Conservation (phyloP, 1,140 invertebrate genomes). For the Pygmarrhopalites habei region DNA sequence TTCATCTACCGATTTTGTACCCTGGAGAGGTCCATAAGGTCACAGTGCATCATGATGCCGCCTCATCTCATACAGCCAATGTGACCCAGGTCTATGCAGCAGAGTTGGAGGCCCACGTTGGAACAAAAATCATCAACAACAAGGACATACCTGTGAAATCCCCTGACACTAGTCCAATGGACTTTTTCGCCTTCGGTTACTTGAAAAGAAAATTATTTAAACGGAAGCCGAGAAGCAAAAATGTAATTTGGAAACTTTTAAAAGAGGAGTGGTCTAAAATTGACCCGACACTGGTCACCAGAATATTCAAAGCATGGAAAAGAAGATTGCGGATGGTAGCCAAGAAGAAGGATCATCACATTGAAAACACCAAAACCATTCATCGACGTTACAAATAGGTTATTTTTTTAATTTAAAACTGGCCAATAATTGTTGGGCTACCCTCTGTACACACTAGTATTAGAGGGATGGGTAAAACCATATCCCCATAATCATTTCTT, state of each 20-base stretch:
- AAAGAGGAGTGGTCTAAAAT: constrained; percentile 8
- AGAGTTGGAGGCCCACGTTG: not conserved
- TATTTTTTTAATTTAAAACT: too few species aligned
- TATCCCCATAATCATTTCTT: too few species aligned
- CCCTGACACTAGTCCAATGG: too few species aligned
- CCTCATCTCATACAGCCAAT: not conserved
- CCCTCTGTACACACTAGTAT: too few species aligned
- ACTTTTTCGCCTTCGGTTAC: constrained; percentile 17
- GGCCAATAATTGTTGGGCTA: too few species aligned
- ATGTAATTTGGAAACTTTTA: constrained; percentile 12
- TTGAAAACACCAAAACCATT: too few species aligned
- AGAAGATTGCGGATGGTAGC: not conserved
- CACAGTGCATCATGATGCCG: constrained; percentile 16
- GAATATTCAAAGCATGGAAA: not conserved
- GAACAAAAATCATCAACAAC: constrained; percentile 15
- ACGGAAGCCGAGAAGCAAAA: not conserved
- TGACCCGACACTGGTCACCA: not conserved
- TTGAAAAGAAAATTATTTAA: not conserved
- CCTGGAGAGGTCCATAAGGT: constrained; percentile 10
- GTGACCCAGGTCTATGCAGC: not conserved
- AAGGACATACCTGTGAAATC: too few species aligned
- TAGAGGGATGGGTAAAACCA: too few species aligned
- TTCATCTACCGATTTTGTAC: constrained; percentile 1
- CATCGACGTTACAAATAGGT: too few species aligned
- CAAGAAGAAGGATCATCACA: too few species aligned